phyloP scores from a whole-genome alignment of 2,888 invertebrate genomes.

The Thereva unica region DNA sequence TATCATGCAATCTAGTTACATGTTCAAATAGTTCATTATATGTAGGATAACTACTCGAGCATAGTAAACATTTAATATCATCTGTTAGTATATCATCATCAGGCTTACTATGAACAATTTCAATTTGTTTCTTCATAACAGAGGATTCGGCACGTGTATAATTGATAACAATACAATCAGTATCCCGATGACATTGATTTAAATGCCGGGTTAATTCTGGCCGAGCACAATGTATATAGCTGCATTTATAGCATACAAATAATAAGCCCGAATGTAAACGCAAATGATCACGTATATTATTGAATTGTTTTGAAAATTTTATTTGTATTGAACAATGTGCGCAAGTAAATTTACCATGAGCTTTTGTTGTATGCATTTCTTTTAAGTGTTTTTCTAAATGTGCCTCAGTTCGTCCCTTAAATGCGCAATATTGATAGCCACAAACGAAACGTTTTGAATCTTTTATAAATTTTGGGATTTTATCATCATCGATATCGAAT shows the following conservation, averaged over 20 bases:
- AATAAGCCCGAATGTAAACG: constrained; percentile 4
- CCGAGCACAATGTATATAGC: not conserved
- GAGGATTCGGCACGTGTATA: constrained; percentile 1
- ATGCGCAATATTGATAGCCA: not conserved
- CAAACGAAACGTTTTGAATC: not conserved
- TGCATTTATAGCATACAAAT: constrained; percentile 9
- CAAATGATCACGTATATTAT: constrained; percentile 7
- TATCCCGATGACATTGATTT: not conserved
- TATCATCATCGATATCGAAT: not conserved
- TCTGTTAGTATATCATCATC: not conserved
- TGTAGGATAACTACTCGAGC: not conserved
- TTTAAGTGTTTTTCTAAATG: constrained; percentile 6
- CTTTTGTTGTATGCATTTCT: not conserved
- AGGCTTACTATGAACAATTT: not conserved
- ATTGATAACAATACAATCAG: not conserved
- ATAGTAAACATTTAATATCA: constrained; percentile 5
- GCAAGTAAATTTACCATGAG: not conserved
- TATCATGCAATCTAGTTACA: not conserved
- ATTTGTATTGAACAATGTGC: constrained; percentile 2
- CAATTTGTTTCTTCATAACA: not conserved
- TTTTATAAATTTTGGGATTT: not conserved
- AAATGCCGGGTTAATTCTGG: not conserved
- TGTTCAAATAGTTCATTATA: not conserved
- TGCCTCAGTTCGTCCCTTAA: not conserved
- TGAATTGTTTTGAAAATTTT: not conserved